Evolutionary conservation across 2,113 vertebrate species (phyloP), one percentile per base, ranked within the genome.

Genomic region (Corapipo altera): DNA sequence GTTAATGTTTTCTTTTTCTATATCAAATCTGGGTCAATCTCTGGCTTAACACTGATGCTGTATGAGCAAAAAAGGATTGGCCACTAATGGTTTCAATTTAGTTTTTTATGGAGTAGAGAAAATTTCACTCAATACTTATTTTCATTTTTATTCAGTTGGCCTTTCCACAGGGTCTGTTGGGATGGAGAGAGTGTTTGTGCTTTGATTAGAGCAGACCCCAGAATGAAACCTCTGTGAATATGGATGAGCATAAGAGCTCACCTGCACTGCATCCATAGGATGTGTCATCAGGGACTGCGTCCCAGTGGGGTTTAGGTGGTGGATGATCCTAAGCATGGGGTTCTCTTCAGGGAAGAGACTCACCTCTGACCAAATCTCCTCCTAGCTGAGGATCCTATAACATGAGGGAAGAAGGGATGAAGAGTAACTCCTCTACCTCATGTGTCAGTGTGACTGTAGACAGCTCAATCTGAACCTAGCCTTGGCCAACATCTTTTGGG

Each of bases 1-100:
- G 91, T 91, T 96, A 95, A 86, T 94, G 91, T 95, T 94, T 94
- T 93, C 86, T 88, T 93, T 95, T 89, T 94, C 94, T 77, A 4
- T 86, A 88, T 95, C 74, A 92, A 96, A 95, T 94, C 89, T 95
- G n/a, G 96, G 96, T 96, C 94, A 96, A 85, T 92, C 95, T 96
- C 86, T 17, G 46, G 95, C 97, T 96, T 94, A 95, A 87, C 78
- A 43, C 65, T 96, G 92, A 96, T 96, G 86, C 94, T 81, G 46
- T 77, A 11, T 71, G 95, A 93, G 82, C 64, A 64, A 94, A 95
- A 95, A 92, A 82, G 83, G 94, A 95, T 97, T 91, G 96, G 67
- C 90, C 64, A 46, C 77, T 96, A 96, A 97, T 94, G 94, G 94
- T 92, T 97, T 96, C 96, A 89, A 96, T 97, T 96, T 96, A 83